Evolutionary conservation across 1,140 invertebrate genomes (phyloP).

Genomic region (Bombus balteatus): DNA sequence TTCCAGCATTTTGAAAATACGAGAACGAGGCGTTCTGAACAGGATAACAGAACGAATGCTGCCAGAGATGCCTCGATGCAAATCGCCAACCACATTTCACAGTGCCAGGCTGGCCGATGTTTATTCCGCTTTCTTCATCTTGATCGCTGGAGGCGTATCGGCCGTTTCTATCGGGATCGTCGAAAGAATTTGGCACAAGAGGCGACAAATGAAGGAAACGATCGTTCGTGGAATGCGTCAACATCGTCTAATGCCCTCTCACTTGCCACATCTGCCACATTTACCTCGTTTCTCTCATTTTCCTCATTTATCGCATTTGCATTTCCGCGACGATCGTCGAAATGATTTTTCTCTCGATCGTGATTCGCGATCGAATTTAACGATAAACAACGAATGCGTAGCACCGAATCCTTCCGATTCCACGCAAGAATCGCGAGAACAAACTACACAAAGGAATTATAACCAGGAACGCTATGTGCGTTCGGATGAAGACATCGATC

Average conservation of each 20-base stretch:
- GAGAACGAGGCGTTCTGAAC: slow-evolving; percentile 77
- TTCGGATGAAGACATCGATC: background rate
- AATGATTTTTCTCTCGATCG: background rate
- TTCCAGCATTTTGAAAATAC: slow-evolving; percentile 77
- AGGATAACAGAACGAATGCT: slow-evolving; percentile 76
- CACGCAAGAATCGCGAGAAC: background rate
- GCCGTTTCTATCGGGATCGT: slow-evolving; percentile 68
- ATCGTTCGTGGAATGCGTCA: slow-evolving; percentile 56
- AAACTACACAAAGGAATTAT: background rate
- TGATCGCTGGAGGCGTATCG: slow-evolving; percentile 70
- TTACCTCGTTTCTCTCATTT: background rate
- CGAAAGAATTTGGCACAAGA: slow-evolving; percentile 75
- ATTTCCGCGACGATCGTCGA: background rate
- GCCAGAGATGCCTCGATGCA: slow-evolving; percentile 77
- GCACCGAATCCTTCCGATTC: no score
- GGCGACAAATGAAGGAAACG: slow-evolving; percentile 57
- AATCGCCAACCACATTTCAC: slow-evolving; percentile 74
- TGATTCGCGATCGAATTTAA: background rate
- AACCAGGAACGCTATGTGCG: background rate
- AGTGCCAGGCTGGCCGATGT: slow-evolving; percentile 79
- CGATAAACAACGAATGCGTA: background rate
- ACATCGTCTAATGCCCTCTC: slow-evolving; percentile 49
- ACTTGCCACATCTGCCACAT: background rate
- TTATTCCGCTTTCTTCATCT: slow-evolving; percentile 79
- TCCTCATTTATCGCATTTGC: background rate